Evolutionary conservation across 2,888 invertebrate genomes (phyloP).

Genomic region (Pachycephus smyrnensis): DNA sequence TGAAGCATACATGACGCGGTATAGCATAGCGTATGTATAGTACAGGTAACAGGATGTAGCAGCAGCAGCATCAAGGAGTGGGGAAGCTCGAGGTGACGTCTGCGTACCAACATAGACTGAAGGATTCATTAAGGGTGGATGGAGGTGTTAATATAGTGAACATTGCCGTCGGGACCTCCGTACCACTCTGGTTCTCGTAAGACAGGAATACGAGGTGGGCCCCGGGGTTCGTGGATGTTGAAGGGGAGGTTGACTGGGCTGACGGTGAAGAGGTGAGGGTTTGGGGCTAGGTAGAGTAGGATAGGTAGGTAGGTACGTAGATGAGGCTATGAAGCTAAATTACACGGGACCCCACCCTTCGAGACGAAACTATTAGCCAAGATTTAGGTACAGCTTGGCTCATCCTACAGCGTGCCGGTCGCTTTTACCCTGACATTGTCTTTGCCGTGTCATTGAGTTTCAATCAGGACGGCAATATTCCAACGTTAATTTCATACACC

Average conservation of each 20-base stretch:
- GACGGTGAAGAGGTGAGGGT: conserved; percentile 14
- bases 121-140: conserved; percentile 63
- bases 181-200: conserved; percentile 40
- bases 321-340: conserved; percentile 56
- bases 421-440: conserved; percentile 26
- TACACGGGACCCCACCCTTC: conserved; percentile 39
- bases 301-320: conserved; percentile 31
- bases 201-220: conserved; percentile 37
- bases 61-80: neutral
- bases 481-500: conserved; percentile 22
- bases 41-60: neutral
- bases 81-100: neutral
- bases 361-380: conserved; percentile 56
- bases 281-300: conserved; percentile 7
- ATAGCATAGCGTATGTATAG: neutral
- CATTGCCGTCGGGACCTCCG: conserved; percentile 50
- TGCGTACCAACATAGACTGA: conserved; percentile 35
- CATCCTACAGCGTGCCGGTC: conserved; percentile 24
- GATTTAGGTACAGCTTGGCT: conserved; percentile 44
- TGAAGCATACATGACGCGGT: neutral
- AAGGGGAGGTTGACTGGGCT: conserved; percentile 9
- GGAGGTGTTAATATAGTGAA: conserved; percentile 64
- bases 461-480: conserved; percentile 26
- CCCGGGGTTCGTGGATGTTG: conserved; percentile 16
- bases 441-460: conserved; percentile 29